Evolutionary conservation across 2,888 invertebrate genomes (phyloP).

Genomic region (Schizaphis graminum): DNA sequence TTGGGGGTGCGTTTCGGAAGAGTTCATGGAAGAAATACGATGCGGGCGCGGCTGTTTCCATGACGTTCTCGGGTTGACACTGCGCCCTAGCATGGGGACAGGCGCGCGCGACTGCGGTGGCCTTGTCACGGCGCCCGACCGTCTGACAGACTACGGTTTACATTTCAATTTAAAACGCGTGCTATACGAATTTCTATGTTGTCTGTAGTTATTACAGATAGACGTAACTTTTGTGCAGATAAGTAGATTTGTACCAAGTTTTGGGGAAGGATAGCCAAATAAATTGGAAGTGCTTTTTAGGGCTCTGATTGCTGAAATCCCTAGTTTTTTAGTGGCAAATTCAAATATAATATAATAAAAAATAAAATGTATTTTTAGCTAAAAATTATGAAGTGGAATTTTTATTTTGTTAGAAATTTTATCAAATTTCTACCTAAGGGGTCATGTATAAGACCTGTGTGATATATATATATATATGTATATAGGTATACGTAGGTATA

Average conservation of each 20-base stretch:
- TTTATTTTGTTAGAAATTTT: neutral
- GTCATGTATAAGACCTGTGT: neutral
- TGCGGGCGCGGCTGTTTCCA: conserved; percentile 61
- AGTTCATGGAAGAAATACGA: conserved; percentile 58
- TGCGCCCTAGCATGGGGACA: conserved; percentile 10
- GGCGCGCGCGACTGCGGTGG: neutral
- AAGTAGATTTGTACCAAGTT: neutral
- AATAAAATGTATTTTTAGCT: neutral
- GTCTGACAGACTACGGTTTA: conserved; percentile 25
- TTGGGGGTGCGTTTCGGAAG: conserved; percentile 46
- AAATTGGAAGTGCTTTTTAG: neutral
- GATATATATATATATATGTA: too few species aligned
- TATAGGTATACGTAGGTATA: neutral
- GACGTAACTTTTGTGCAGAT: neutral
- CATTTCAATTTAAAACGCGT: neutral
- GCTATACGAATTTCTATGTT: neutral
- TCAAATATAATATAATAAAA: neutral
- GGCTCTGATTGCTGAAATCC: neutral
- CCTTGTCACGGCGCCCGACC: conserved; percentile 16
- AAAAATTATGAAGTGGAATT: neutral
- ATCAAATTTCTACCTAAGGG: neutral
- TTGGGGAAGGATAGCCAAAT: neutral
- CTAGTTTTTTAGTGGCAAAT: neutral
- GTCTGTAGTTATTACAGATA: neutral
- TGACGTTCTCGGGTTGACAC: conserved; percentile 44